Evolutionary conservation across 2,888 invertebrate species (phyloP).

Genomic region (Apodemia mormo): DNA sequence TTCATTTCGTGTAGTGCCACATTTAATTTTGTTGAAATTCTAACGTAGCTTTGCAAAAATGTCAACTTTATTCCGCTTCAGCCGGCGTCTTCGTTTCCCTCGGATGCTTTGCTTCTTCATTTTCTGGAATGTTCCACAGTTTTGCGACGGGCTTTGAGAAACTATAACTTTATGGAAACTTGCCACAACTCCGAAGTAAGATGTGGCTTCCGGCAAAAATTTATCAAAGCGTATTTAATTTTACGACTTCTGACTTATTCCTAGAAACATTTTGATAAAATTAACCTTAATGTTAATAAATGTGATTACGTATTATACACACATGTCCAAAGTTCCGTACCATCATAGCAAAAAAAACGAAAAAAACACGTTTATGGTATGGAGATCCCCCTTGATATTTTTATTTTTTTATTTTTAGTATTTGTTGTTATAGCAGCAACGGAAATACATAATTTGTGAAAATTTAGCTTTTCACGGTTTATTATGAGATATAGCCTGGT

Average conservation of each 20-base stretch:
- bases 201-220: constrained; percentile 75
- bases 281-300: not conserved
- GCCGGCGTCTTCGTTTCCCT: constrained; percentile 72
- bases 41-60: constrained; percentile 81
- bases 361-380: no score
- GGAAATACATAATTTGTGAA: no score
- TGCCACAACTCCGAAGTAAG: constrained; percentile 70
- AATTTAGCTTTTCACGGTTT: no score
- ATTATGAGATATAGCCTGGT: no score
- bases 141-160: constrained; percentile 78
- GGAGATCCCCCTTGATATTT: no score
- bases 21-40: constrained; percentile 82
- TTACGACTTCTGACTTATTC: constrained; percentile 67
- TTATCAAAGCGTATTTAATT: constrained; percentile 80
- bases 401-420: no score
- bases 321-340: no score
- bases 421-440: no score
- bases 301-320: no score
- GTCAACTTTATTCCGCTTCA: constrained; percentile 81
- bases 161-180: constrained; percentile 80
- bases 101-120: constrained; percentile 75
- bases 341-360: no score
- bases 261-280: constrained; percentile 21
- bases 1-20: constrained; percentile 79
- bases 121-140: constrained; percentile 75